Base-by-base conservation (phyloP, 2,888 invertebrate genomes). In the Gisinianus flammeolus region DNA sequence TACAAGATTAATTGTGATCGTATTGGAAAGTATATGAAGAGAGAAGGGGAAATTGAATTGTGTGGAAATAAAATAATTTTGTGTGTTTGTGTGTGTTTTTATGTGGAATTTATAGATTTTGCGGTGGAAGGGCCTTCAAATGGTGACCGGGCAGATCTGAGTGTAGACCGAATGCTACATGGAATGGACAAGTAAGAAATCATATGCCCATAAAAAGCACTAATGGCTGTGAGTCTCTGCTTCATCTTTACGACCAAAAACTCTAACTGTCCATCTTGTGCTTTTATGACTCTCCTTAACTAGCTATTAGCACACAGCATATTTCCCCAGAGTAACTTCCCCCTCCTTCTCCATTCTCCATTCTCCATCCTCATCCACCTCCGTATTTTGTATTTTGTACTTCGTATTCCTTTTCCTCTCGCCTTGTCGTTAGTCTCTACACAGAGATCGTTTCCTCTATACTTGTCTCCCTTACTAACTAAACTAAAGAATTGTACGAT, bases 161-260 rank as follows among this genome's bases (percentile, higher is more conserved):
- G 77, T 78, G 74, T 82, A 78, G 84, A 84, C 79, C 82, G 80
- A 70, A 80, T 82, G 72, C 72, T 84, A 58, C 82, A 83, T 78
- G 82, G 83, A 64, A 80, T 84, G 79, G 79, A 81, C 83, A 84
- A 84, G 84, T 84, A 83, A 84, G 84, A 76, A 52, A 72, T 75
- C 8, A 52, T 67, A 52, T 22, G 31, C 22, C 16, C 19, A 54
- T 35, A 52, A 62, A 54, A 16, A 67, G 30, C 22, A 62, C n/a
- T 54, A 67, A 52, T 67, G 75, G 75, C 67, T 67, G 68, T 54
- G 31, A 67, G 44, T 52, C 68, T 76, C 76, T 76, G 76, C 76
- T 76, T 76, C 76, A 68, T 76, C 56, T 76, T 76, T 76, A 76
- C 76, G 66, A 68, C 68, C 68, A 69, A 52, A 70, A 76, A 58